Base-by-base conservation (phyloP, 2,888 invertebrate genomes). In the Erpobdella octoculata region DNA sequence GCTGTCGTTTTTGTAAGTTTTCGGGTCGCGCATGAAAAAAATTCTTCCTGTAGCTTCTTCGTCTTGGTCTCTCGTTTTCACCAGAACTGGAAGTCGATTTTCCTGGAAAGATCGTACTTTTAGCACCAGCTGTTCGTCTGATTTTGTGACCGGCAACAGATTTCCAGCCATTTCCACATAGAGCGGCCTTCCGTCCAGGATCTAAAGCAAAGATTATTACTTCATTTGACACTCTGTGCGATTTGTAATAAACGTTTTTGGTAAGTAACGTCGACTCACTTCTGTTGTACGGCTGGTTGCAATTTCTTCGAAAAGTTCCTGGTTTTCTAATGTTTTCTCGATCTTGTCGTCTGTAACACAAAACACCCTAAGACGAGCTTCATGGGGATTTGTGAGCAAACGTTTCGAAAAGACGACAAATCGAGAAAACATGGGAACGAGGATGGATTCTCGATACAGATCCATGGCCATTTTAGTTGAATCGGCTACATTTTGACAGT, bases 271-370 rank as follows among this genome's bases (percentile, higher is more conserved):
- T 72, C n/a, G n/a, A n/a, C n/a, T 73, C 80, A 93, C 94, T 88
- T 97, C 97, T 71, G 97, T 95, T 83, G 97, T 96, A 76, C 94
- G 87, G 82, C 95, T 95, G 83, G 96, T 93, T 58, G 97, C 96
- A 21, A 98, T 95, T 86, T 98, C 96, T 25, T 90, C 90, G 84
- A 96, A 98, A 78, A 95, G 82, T 76, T 83, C 82, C 76, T 86
- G 85, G 75, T 83, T 83, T 84, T 98, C 98, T 71, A 98, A 85
- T 0, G 98, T 96, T 84, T 99, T 99, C 80, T 99, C 97, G 82
- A 98, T 97, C 80, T 92, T 93, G 83, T 99, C 98, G 83, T 99
- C 98, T 28, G 98, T 99, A 89, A 99, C 97, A 83, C 98, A 98
- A 87, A 99, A 99, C 80, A 98, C 93, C 46, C 97, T 88, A 65